Percentiles rank a stretch among this genome's conserved stretches.
Conservation (phyloP, 2,888 invertebrate genomes). For the Himalopsyche kuldschensis region DNA sequence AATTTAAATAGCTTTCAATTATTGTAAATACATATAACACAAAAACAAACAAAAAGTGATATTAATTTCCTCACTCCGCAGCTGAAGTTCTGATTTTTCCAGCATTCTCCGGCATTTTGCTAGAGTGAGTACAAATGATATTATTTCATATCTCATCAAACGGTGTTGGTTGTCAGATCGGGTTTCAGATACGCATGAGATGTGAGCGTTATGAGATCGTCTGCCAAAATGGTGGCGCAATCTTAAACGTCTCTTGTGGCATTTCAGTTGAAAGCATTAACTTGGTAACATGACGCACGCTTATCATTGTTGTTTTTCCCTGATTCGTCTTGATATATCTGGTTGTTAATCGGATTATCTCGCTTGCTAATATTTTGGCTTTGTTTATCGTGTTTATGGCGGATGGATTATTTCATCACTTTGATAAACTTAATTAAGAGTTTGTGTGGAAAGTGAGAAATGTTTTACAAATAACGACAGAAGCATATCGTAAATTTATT, state of each 20-base stretch:
- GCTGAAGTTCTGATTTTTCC: not conserved
- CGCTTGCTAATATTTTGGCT: not conserved
- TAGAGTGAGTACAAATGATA: not conserved
- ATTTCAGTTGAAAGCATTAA: not conserved
- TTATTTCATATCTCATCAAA: constrained; percentile 7
- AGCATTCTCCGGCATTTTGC: not conserved
- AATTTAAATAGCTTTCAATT: too few species aligned
- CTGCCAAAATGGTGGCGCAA: not conserved
- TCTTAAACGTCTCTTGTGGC: not conserved
- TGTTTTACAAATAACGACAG: not conserved
- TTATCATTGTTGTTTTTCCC: not conserved
- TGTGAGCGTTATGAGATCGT: not conserved
- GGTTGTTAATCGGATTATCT: not conserved
- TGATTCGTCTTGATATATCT: not conserved
- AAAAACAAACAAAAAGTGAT: too few species aligned
- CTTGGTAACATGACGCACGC: not conserved
- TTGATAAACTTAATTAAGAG: too few species aligned
- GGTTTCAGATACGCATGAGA: not conserved
- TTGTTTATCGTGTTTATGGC: not conserved
- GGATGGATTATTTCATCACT: not conserved
- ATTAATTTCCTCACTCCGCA: not conserved
- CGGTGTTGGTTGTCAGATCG: constrained; percentile 20
- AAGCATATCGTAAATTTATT: too few species aligned
- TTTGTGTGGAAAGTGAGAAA: not conserved
- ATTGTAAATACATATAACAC: too few species aligned